phyloP scores from a whole-genome alignment of 2,113 vertebrate genomes.

The Beaufortia kweichowensis region DNA sequence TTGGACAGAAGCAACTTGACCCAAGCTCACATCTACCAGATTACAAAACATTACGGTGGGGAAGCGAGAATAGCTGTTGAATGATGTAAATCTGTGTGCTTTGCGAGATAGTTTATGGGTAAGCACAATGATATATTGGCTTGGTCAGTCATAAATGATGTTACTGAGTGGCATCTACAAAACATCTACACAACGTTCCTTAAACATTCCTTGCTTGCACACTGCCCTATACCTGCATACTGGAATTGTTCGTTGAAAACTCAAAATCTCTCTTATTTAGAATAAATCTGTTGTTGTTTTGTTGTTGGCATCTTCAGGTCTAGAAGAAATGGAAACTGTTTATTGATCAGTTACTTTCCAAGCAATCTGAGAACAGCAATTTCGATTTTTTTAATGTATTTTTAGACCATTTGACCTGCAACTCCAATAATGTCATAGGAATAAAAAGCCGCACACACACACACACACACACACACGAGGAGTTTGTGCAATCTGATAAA shows the following conservation, averaged over 20 bases:
- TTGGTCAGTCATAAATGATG: neutral
- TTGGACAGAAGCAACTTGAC: constrained; percentile 18
- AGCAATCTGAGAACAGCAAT: constrained; percentile 1
- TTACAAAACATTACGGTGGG: constrained; percentile 9
- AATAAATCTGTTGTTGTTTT: neutral
- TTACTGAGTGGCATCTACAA: neutral
- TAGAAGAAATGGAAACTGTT: no score
- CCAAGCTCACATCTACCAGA: constrained; percentile 12
- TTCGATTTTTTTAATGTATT: neutral
- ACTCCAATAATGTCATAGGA: neutral
- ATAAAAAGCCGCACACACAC: neutral
- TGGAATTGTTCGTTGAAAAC: neutral
- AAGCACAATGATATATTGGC: neutral
- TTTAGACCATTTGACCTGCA: neutral
- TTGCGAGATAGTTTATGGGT: neutral
- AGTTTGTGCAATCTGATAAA: neutral
- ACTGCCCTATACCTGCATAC: neutral
- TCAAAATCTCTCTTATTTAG: neutral
- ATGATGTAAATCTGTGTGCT: neutral
- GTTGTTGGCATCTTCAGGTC: neutral
- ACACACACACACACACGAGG: neutral
- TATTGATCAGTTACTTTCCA: neutral
- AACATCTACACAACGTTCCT: no score
- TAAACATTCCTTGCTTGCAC: no score
- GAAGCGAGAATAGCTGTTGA: neutral